Base-by-base conservation (phyloP, 1,140 invertebrate genomes). In the Danaus melanippus region DNA sequence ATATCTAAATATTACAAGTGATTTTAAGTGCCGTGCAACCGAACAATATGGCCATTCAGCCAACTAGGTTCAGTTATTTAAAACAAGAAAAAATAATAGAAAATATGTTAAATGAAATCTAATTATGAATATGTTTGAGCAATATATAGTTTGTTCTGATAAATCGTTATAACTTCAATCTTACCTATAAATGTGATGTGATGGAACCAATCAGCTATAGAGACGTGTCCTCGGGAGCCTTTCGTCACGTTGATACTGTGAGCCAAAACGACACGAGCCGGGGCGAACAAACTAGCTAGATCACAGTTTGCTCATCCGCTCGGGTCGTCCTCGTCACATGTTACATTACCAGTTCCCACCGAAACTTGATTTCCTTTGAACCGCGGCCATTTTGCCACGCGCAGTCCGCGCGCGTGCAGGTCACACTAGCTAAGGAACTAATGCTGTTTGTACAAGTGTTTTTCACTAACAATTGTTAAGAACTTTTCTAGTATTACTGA, bases 271-370 rank as follows among this genome's bases (percentile, higher is more conserved):
- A 88, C 86, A 79, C 84, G 84, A 88, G 84, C 81, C 84, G 79
- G 82, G 85, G 84, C 86, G 86, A 88, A 88, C 86, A 88, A 88
- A 88, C 86, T 88, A 73, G 66, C 67, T 60, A 64, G 46, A 60
- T 58, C 59, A 81, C 77, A 87, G 86, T 86, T 81, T 88, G 84
- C 78, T 84, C 86, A 85, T 70, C 86, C 80, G 86, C 83, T 86
- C 86, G 83, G 85, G 86, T 85, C 67, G 74, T 69, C 77, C 54
- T 71, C 48, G 62, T 64, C 62, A 67, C 67, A 74, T 68, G 21
- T 5, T 58, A 59, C 44, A 45, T 41, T 15, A 32, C 21, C 21
- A 32, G 21, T 32, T 32, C 6, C 21, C 21, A 32, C 21, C 21
- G 0, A 32, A 32, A 4, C 2, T 32, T 32, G 2, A 32, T 32